Evolutionary conservation across 2,797 vertebrate genomes (phyloP), one percentile per base, ranked within the genome.

Genomic region (Carapus acus): DNA sequence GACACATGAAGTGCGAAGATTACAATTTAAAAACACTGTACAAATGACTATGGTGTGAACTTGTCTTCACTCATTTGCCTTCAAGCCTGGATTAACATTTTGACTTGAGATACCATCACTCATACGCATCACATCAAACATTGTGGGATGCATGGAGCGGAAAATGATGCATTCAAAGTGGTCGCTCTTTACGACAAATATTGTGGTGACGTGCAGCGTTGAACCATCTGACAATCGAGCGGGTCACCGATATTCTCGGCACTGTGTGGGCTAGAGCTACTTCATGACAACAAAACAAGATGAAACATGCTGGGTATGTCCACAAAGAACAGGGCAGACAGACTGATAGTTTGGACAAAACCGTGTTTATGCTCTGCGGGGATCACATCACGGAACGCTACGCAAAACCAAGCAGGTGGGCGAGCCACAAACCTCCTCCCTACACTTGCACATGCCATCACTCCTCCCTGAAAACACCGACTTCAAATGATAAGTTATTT

Each of bases 391-490:
- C 7, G 45, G 22, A 39, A 49, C 40, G 23, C 27, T 21, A 36
- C 1, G 65, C 56, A 64, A 49, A 61, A 49, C 33, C 0, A 4
- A 78, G 65, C 80, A 83, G 80, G 84, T 82, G 80, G 73, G 57
- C 48, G 7, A 59, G 16, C 39, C 33, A 31, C 17, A 57, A 42
- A 49, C 64, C 55, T 52, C 70, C 56, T 52, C 56, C 48, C 38
- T 19, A 14, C 5, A 22, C 52, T 43, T 48, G 56, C 62, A 37
- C 58, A 22, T 43, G 39, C 74, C 47, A 64, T 72, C 71, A 63
- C 63, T 48, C 69, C 73, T 67, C 72, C 65, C 60, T 56, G 49
- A 55, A 81, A 73, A 69, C 62, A 75, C 61, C 71, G 62, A 68
- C 57, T 68, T 61, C 58, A 65, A 72, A 79, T 62, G 64, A 79